A percentile compares a stretch with the other conserved stretches of the same genome.
Evolutionary conservation across 1,140 invertebrate genomes (phyloP).

Genomic region (Anoplophora glabripennis): DNA sequence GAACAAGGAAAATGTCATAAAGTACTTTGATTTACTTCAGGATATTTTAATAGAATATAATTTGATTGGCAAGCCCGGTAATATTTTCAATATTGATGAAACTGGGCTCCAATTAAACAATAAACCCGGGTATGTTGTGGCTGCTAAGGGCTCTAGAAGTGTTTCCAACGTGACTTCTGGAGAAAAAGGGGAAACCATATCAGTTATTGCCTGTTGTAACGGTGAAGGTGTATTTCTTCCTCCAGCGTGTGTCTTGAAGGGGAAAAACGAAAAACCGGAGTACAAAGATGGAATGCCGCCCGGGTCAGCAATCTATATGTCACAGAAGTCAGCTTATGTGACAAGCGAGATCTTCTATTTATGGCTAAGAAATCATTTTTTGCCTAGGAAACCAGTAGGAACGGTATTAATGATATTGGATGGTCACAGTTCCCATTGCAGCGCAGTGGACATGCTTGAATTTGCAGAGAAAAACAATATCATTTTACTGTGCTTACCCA

Average conservation of each 20-base stretch:
- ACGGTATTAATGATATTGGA: conserved; percentile 48
- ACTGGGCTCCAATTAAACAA: conserved; percentile 47
- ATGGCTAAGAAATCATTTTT: too few species aligned
- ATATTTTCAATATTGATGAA: conserved; percentile 50
- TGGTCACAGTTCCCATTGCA: conserved; percentile 45
- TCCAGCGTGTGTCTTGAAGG: conserved; percentile 29
- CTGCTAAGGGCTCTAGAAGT: too few species aligned
- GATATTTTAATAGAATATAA: conserved; percentile 28
- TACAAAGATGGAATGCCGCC: conserved; percentile 36
- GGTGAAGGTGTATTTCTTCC: conserved; percentile 25
- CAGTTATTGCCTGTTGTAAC: conserved; percentile 27
- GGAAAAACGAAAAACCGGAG: conserved; percentile 31
- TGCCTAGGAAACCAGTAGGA: conserved; percentile 41
- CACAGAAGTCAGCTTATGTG: conserved; percentile 33
- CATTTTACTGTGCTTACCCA: conserved; percentile 37
- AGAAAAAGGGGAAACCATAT: conserved; percentile 35
- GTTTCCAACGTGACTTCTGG: too few species aligned
- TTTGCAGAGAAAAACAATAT: conserved; percentile 35
- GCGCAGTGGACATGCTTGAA: conserved; percentile 28
- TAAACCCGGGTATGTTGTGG: too few species aligned
- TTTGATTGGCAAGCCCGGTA: conserved; percentile 36
- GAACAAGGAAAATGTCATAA: conserved; percentile 41
- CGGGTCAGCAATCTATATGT: conserved; percentile 34
- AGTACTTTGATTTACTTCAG: conserved; percentile 43
- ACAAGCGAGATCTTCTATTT: conserved; percentile 34